Conservation (phyloP, 2,888 invertebrate genomes). For the Seira musarum region DNA sequence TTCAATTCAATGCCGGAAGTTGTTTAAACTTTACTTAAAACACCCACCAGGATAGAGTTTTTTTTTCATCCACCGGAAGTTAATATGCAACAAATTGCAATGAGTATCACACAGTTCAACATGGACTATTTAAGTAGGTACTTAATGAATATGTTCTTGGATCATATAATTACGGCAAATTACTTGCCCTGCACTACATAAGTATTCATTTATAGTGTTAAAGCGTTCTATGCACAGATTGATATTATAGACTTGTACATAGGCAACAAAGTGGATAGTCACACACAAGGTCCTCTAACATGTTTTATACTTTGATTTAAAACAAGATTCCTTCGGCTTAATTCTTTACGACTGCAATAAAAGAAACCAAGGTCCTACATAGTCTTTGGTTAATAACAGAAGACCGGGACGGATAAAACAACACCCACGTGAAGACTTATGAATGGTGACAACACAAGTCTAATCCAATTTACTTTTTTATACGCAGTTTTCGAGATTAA, state of each 20-base stretch:
- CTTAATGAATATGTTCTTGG: neutral
- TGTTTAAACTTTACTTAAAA: neutral
- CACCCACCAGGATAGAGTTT: neutral
- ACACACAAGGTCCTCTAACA: too few species aligned
- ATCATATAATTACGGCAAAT: neutral
- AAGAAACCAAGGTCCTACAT: constrained; percentile 16
- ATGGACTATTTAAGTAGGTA: neutral
- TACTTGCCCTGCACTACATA: too few species aligned
- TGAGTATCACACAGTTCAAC: neutral
- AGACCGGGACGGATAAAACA: neutral
- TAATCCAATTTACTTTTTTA: neutral
- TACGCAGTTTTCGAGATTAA: too few species aligned
- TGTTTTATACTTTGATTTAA: neutral
- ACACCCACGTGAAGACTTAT: constrained; percentile 19
- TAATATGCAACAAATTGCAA: neutral
- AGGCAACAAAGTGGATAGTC: too few species aligned
- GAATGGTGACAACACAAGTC: neutral
- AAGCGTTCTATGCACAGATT: too few species aligned
- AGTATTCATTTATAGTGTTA: too few species aligned
- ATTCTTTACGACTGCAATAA: constrained; percentile 14
- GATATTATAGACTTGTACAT: too few species aligned
- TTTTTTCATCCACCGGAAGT: constrained; percentile 7
- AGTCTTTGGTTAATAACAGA: neutral
- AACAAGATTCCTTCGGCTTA: neutral
- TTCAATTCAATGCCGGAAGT: constrained; percentile 9